Evolutionary conservation across 2,888 invertebrate species (phyloP).

Genomic region (Balanococcus diminutus): DNA sequence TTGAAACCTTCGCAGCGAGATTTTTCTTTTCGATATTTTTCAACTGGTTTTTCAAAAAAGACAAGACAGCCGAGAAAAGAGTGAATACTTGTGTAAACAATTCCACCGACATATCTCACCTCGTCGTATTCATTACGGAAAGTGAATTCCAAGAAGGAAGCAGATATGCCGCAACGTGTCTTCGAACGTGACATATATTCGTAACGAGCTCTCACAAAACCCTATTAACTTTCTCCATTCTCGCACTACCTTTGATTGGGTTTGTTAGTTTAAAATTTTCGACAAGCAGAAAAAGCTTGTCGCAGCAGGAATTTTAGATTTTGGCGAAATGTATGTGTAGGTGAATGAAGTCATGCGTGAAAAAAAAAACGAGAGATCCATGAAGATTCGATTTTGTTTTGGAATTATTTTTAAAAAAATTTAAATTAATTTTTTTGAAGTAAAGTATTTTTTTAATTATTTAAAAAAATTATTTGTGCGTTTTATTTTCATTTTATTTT

Average conservation of each 20-base stretch:
- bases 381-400: too few species aligned
- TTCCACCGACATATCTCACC: neutral
- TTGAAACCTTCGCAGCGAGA: neutral
- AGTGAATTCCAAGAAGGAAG: neutral
- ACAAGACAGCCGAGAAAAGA: neutral
- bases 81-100: slow-evolving; percentile 4
- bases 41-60: neutral
- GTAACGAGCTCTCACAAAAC: neutral
- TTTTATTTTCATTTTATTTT: too few species aligned
- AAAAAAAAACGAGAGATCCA: too few species aligned
- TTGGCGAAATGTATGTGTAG: neutral
- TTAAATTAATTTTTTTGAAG: too few species aligned
- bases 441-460: too few species aligned
- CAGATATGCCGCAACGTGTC: neutral
- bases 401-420: too few species aligned
- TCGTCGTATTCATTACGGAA: neutral
- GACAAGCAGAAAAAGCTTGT: neutral
- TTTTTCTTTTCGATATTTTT: neutral
- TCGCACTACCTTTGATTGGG: slow-evolving; percentile 18
- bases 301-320: neutral
- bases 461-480: too few species aligned
- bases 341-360: too few species aligned
- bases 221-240: neutral
- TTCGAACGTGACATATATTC: slow-evolving; percentile 21
- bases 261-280: neutral